phyloP scores from a whole-genome alignment of 2,797 vertebrate species.

The Falco columbarius region DNA sequence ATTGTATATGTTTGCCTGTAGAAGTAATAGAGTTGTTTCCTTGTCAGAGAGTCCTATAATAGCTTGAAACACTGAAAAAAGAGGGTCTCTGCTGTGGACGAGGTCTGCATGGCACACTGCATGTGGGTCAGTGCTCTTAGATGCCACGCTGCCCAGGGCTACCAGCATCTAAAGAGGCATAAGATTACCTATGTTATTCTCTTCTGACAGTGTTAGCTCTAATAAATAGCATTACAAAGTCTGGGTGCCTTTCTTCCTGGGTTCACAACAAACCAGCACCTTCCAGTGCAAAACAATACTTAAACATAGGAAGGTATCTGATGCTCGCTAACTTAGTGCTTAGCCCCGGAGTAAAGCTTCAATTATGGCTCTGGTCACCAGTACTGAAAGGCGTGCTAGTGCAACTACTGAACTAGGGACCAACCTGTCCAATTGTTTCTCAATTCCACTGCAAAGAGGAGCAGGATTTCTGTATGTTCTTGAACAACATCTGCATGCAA shows the following conservation, averaged over 20 bases:
- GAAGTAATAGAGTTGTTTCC: background rate
- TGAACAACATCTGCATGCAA: background rate
- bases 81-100: background rate
- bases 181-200: background rate
- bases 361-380: background rate
- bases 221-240: background rate
- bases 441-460: background rate
- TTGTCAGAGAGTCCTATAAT: background rate
- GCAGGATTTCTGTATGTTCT: background rate
- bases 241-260: background rate
- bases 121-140: fast-evolving
- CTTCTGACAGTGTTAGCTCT: background rate
- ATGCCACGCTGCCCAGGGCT: background rate
- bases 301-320: background rate
- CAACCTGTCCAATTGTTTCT: background rate
- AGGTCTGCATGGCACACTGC: fast-evolving
- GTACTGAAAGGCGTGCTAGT: background rate
- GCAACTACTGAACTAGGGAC: background rate
- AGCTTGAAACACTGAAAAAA: background rate
- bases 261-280: background rate
- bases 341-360: background rate
- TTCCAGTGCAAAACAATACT: background rate
- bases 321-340: background rate
- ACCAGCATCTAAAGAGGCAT: background rate
- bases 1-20: background rate